Conservation (phyloP, 2,888 invertebrate genomes). For the Calameuta pallipes region DNA sequence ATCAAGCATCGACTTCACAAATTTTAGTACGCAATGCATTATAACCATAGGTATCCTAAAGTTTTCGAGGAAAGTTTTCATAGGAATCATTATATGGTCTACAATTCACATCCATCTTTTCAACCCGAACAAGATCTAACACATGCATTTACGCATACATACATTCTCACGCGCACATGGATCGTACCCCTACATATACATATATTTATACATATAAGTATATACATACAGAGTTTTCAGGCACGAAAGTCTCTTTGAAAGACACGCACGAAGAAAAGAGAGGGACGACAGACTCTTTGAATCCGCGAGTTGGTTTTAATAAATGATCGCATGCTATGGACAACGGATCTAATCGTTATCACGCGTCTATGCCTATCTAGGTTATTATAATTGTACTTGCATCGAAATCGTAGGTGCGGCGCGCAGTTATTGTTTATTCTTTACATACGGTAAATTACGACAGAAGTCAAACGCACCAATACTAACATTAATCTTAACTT, state of each 20-base stretch:
- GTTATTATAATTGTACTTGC: constrained; percentile 32
- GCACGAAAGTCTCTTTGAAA: not conserved
- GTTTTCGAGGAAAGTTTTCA: too few relatives aligned
- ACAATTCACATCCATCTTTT: too few relatives aligned
- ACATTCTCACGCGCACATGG: too few relatives aligned
- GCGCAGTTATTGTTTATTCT: not conserved
- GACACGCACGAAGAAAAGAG: not conserved
- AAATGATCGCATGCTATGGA: not conserved
- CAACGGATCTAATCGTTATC: not conserved
- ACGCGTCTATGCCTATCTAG: not conserved
- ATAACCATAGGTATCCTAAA: too few relatives aligned
- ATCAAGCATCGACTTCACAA: too few relatives aligned
- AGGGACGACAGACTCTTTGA: not conserved
- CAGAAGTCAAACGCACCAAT: not conserved
- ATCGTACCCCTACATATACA: too few relatives aligned
- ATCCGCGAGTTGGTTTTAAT: not conserved
- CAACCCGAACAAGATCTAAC: too few relatives aligned
- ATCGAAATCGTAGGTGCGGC: constrained; percentile 23
- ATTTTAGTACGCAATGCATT: too few relatives aligned
- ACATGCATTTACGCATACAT: too few relatives aligned
- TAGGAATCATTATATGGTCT: too few relatives aligned
- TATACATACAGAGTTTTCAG: not conserved
- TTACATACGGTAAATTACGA: not conserved
- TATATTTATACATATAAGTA: not conserved
- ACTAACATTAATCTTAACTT: not conserved